Evolutionary conservation across 2,797 vertebrate species (phyloP).

Genomic region (Chelon auratus): DNA sequence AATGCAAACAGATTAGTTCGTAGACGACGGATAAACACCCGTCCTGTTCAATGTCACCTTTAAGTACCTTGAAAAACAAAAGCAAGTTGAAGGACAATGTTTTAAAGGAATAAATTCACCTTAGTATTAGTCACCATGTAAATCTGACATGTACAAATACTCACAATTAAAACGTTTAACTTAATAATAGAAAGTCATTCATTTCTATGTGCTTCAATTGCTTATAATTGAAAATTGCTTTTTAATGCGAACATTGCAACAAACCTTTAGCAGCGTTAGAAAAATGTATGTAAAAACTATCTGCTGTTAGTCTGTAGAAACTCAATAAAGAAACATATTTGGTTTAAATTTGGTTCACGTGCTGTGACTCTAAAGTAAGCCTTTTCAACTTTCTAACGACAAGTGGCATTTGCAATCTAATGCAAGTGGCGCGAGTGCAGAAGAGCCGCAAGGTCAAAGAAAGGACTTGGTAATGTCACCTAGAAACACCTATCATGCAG

Average conservation of each 20-base stretch:
- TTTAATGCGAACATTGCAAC: neutral
- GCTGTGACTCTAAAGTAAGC: neutral
- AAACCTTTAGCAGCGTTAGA: neutral
- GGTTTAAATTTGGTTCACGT: neutral
- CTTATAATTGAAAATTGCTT: neutral
- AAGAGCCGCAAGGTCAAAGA: neutral
- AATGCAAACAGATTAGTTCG: constrained; percentile 87
- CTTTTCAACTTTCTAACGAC: neutral
- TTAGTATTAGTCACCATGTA: neutral
- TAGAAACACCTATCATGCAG: neutral
- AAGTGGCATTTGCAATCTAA: neutral
- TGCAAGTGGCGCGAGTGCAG: neutral
- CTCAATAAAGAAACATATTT: neutral
- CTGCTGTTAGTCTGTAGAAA: neutral
- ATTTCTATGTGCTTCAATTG: neutral
- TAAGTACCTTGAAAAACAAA: constrained; percentile 83
- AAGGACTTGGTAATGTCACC: neutral
- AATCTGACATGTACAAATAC: neutral
- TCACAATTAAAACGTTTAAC: neutral
- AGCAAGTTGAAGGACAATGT: constrained; percentile 64
- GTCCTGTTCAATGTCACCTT: constrained; percentile 86
- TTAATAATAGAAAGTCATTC: neutral
- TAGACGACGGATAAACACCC: constrained; percentile 84
- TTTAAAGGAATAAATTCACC: neutral
- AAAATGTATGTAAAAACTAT: neutral